A percentile compares a stretch with the other conserved stretches of the same genome.
Conservation (phyloP, 2,113 vertebrate species). For the Piprites chloris region DNA sequence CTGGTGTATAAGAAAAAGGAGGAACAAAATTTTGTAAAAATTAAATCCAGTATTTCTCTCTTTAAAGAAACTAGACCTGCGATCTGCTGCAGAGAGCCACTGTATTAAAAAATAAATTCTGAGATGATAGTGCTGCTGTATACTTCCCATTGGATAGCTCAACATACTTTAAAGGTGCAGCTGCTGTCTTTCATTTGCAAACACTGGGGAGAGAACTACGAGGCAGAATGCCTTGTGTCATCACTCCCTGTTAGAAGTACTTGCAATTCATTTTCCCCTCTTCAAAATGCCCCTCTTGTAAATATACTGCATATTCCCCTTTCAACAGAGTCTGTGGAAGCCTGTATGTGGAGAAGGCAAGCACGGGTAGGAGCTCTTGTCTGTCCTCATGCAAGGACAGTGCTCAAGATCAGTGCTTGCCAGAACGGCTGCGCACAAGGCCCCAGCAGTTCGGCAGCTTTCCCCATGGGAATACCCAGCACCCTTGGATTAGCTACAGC, state of each 20-base stretch:
- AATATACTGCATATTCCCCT: not conserved
- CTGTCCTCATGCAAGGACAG: not conserved
- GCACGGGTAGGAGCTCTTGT: not conserved
- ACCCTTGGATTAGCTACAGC: not conserved
- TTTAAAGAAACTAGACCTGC: not conserved
- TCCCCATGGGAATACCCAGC: not conserved
- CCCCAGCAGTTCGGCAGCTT: rapidly evolving
- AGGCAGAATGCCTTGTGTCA: not conserved
- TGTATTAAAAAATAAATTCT: not conserved
- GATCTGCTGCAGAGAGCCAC: not conserved
- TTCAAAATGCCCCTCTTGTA: not conserved
- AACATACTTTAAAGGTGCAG: not conserved
- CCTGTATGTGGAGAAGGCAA: not conserved
- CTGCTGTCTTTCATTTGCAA: not conserved
- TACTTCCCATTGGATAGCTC: not conserved
- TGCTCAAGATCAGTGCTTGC: rapidly evolving
- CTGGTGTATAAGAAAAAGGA: not conserved
- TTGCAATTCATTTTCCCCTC: not conserved
- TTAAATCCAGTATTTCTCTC: not conserved
- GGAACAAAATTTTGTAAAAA: not conserved
- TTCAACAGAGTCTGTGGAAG: not conserved
- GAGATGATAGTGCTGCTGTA: not conserved
- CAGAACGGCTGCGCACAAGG: rapidly evolving
- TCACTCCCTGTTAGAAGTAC: not conserved
- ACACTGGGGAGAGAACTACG: not conserved